Evolutionary conservation across 2,888 invertebrate genomes (phyloP).

Genomic region (Bruchidius siliquastri): DNA sequence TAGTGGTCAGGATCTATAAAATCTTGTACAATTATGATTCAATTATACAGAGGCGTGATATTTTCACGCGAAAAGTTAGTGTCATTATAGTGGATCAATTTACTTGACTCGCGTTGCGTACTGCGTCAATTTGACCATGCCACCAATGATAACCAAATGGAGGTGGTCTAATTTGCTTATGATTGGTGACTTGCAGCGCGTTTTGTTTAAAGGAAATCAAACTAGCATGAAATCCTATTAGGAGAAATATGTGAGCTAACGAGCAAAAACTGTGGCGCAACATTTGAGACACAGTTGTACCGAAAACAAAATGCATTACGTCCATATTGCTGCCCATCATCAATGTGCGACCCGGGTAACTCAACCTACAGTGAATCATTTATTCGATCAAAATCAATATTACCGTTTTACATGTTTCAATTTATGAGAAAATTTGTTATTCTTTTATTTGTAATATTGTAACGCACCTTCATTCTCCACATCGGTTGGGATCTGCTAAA

Average conservation of each 20-base stretch:
- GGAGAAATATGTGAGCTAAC: not conserved
- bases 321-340: not conserved
- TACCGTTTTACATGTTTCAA: not conserved
- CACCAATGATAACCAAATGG: too few relatives aligned
- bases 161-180: too few relatives aligned
- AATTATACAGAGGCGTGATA: too few relatives aligned
- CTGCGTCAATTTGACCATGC: too few relatives aligned
- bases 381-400: not conserved
- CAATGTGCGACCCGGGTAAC: not conserved
- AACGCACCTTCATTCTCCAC: conserved; percentile 45
- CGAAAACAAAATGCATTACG: not conserved
- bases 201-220: too few relatives aligned
- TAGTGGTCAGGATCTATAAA: too few relatives aligned
- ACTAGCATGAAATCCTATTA: too few relatives aligned
- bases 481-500: conserved; percentile 39
- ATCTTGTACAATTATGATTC: too few relatives aligned
- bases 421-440: not conserved
- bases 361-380: not conserved
- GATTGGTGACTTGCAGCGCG: too few relatives aligned
- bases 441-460: not conserved
- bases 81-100: too few relatives aligned
- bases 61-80: too few relatives aligned
- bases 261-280: not conserved
- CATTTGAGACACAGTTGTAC: not conserved
- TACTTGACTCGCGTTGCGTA: too few relatives aligned